A percentile compares a stretch with the other conserved stretches of the same genome.
Conservation (phyloP, 2,888 invertebrate genomes). For the Anoncus sp. region DNA sequence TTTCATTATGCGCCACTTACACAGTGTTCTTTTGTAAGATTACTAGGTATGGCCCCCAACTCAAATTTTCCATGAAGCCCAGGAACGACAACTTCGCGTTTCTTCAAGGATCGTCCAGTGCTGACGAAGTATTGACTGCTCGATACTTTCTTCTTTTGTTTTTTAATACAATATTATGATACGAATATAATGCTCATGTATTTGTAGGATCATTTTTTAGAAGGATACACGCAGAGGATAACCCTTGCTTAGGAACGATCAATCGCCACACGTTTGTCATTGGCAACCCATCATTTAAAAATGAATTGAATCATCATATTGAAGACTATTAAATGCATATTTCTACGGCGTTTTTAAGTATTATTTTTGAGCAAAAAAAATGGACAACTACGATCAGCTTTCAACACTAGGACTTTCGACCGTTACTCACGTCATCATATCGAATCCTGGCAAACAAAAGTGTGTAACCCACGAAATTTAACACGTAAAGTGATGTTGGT, state of each 20-base stretch:
- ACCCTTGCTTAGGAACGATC: no score
- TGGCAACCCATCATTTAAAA: no score
- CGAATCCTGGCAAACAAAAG: background rate
- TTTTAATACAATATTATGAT: background rate
- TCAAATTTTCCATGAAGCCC: conserved; percentile 19
- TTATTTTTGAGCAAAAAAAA: no score
- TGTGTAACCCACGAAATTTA: conserved; percentile 1
- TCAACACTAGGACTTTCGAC: background rate
- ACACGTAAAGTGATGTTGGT: conserved; percentile 1
- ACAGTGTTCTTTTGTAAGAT: conserved; percentile 35
- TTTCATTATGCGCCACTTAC: conserved; percentile 75
- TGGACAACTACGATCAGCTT: no score
- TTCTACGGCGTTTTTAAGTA: no score
- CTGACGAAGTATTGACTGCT: background rate
- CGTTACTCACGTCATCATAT: background rate
- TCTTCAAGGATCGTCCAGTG: background rate
- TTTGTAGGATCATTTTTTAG: no score
- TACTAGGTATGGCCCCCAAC: conserved; percentile 33
- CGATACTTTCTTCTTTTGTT: background rate
- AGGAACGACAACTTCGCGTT: background rate
- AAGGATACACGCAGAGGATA: no score
- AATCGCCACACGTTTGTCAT: no score
- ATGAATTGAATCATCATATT: no score
- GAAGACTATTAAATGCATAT: no score
- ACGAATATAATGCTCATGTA: no score